phyloP scores from a whole-genome alignment of 2,113 vertebrate genomes.

The Nycticorax nycticorax region DNA sequence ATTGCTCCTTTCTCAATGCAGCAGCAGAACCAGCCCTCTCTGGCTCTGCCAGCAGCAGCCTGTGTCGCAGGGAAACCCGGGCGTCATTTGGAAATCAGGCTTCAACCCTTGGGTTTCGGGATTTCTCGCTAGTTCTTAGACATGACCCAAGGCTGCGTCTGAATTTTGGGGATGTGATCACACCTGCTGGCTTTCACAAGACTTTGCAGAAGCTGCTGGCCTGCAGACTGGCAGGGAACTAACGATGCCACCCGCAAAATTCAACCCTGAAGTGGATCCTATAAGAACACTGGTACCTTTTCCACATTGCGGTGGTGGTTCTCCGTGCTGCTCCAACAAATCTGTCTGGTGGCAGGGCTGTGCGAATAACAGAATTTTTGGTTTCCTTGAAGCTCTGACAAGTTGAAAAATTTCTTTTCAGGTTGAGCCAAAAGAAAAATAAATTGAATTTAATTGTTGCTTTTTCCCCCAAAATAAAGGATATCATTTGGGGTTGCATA shows the following conservation, averaged over 20 bases:
- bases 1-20: not conserved
- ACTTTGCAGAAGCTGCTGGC: not conserved
- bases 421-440: not conserved
- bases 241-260: not conserved
- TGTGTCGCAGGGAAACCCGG: not conserved
- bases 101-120: accelerated
- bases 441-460: not conserved
- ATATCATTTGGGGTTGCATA: not conserved
- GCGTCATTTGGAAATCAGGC: not conserved
- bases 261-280: not conserved
- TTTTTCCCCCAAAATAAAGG: not conserved
- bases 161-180: not conserved
- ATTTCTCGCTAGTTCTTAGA: not conserved
- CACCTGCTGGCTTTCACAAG: not conserved
- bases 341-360: not conserved
- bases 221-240: not conserved
- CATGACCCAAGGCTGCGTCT: not conserved
- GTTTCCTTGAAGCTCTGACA: not conserved
- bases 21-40: not conserved
- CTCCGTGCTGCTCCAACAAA: accelerated
- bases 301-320: not conserved
- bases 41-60: not conserved
- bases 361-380: not conserved
- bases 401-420: conserved; percentile 1
- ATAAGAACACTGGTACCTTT: not conserved